These are phyloP conservation scores for Abscondita cerata DNA, from an alignment of 2,888 invertebrate genomes.

Conservation along the genomic window DNA sequence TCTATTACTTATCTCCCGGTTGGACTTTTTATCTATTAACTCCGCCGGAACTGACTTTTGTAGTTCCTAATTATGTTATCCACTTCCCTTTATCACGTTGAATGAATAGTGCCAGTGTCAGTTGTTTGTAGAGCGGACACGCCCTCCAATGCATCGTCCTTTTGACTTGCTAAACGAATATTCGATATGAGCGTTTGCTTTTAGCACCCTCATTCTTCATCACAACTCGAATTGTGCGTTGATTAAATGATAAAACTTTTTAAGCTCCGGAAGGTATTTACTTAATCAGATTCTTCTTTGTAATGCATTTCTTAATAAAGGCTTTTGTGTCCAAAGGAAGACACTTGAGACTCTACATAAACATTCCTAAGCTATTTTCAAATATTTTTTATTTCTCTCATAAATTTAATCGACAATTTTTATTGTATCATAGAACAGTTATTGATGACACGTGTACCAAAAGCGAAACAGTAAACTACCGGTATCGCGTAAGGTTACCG, in stretches of 20 bases:
- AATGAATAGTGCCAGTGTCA: constrained; percentile 39
- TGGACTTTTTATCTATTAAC: constrained; percentile 58
- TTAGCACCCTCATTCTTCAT: constrained; percentile 23
- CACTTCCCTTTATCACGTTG: constrained; percentile 45
- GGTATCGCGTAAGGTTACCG: too few species aligned
- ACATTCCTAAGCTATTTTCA: too few species aligned
- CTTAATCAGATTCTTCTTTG: constrained; percentile 31
- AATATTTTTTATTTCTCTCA: too few species aligned
- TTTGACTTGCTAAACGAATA: constrained; percentile 34
- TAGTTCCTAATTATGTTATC: constrained; percentile 55
- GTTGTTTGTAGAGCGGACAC: constrained; percentile 35
- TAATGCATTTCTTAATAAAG: constrained; percentile 29
- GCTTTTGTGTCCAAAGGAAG: constrained; percentile 8
- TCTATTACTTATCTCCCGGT: constrained; percentile 56
- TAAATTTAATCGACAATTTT: too few species aligned
- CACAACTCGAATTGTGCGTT: constrained; percentile 28
- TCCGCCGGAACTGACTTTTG: constrained; percentile 53
- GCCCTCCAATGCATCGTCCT: constrained; percentile 26
- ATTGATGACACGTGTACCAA: too few species aligned
- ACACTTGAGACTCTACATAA: constrained; percentile 1
- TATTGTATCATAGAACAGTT: too few species aligned
- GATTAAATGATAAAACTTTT: constrained; percentile 33
- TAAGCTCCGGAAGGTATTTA: constrained; percentile 23
- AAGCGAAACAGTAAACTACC: too few species aligned
- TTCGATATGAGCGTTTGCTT: constrained; percentile 32